Percentiles rank a stretch among this genome's conserved stretches.
Conservation (phyloP, 2,113 vertebrate species). For the Poecilia latipinna region DNA sequence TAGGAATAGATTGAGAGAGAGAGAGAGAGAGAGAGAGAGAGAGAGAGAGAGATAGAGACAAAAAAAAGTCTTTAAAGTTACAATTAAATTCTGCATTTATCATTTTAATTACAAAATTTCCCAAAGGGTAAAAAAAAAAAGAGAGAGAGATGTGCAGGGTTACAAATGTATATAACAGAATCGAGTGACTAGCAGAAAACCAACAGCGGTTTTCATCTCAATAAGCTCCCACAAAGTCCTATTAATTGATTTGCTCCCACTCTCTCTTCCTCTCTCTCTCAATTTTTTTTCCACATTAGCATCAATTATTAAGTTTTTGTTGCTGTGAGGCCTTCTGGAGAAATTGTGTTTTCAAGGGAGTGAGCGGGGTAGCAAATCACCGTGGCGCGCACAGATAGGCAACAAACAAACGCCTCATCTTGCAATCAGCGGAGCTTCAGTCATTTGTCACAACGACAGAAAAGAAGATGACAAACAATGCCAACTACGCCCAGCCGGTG, state of each 20-base stretch:
- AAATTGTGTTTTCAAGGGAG: conserved; percentile 11
- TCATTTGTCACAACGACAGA: conserved; percentile 6
- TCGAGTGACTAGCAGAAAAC: conserved; percentile 38
- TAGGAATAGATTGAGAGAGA: too few relatives aligned
- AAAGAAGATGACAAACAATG: conserved; percentile 20
- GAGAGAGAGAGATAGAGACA: too few relatives aligned
- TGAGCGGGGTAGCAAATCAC: conserved; percentile 12
- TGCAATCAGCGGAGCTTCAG: conserved; percentile 29
- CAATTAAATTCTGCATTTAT: too few relatives aligned
- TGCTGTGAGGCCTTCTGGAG: conserved; percentile 39
- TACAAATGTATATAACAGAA: conserved; percentile 61
- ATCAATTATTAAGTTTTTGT: conserved; percentile 58
- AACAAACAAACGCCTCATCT: conserved; percentile 9
- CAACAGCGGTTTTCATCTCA: conserved; percentile 32
- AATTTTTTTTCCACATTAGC: conserved; percentile 38
- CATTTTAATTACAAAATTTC: conserved; percentile 51
- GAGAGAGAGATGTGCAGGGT: conserved; percentile 58
- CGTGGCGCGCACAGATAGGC: background rate
- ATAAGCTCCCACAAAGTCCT: conserved; percentile 63
- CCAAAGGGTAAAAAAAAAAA: background rate
- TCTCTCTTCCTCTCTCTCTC: conserved; percentile 5
- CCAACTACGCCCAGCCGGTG: conserved; percentile 29
- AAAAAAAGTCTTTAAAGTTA: too few relatives aligned
- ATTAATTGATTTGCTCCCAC: conserved; percentile 66
- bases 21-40: too few relatives aligned